phyloP scores from a whole-genome alignment of 2,113 vertebrate genomes.

The Plotosus lineatus region DNA sequence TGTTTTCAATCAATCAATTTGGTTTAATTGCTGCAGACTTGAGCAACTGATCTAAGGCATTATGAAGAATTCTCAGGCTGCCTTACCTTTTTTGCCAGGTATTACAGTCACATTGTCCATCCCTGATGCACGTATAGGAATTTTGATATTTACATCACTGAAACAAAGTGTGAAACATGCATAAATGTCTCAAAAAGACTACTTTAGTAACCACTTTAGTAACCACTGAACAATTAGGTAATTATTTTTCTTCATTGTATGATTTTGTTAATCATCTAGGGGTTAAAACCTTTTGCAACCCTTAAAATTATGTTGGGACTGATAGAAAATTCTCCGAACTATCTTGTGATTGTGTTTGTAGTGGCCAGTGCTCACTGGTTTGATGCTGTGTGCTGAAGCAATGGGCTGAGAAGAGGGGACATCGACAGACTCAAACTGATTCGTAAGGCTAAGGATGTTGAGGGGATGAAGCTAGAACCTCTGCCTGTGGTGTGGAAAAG shows the following conservation, averaged over 20 bases:
- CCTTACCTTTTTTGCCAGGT: constrained; percentile 76
- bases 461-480: too few species aligned
- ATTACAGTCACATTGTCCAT: constrained; percentile 82
- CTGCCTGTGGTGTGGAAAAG: too few species aligned
- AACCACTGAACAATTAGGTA: too few species aligned
- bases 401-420: too few species aligned
- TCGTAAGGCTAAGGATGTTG: too few species aligned
- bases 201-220: not conserved
- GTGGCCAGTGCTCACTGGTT: too few species aligned
- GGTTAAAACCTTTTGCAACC: not conserved
- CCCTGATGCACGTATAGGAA: constrained; percentile 79
- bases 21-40: not conserved
- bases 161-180: constrained; percentile 38
- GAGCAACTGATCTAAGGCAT: not conserved
- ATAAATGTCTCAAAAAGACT: not conserved
- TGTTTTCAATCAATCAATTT: not conserved
- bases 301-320: not conserved
- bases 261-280: not conserved
- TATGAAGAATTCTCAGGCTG: not conserved
- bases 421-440: too few species aligned
- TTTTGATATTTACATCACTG: constrained; percentile 91
- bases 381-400: too few species aligned
- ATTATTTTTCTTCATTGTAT: not conserved
- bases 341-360: too few species aligned
- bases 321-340: not conserved